These are phyloP conservation scores for Perca flavescens DNA, from an alignment of 2,113 vertebrate species.

Conservation along the genomic window DNA sequence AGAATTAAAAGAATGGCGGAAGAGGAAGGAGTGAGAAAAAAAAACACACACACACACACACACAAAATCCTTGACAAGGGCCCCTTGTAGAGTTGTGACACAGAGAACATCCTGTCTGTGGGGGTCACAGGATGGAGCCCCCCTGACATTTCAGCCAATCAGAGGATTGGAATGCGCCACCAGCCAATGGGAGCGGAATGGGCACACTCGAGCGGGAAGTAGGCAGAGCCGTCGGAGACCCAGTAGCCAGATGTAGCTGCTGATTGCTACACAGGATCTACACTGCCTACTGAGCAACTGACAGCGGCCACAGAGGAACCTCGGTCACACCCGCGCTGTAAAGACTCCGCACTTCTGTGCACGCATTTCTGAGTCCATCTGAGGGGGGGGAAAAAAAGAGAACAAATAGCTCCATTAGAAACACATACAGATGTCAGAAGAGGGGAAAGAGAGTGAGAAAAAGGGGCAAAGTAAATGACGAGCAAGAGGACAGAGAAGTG, in stretches of 20 bases:
- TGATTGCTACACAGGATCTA: slow-evolving; percentile 99
- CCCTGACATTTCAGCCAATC: slow-evolving; percentile 68
- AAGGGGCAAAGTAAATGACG: not conserved
- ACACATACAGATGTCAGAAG: not conserved
- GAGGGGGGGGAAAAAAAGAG: slow-evolving; percentile 20
- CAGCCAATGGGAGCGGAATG: slow-evolving; percentile 67
- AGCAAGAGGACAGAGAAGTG: not conserved
- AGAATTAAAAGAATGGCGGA: slow-evolving; percentile 48
- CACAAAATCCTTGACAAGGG: slow-evolving; percentile 68
- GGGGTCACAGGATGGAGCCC: slow-evolving; percentile 78
- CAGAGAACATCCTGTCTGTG: slow-evolving; percentile 78
- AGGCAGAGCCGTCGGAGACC: slow-evolving; percentile 93
- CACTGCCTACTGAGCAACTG: slow-evolving; percentile 99
- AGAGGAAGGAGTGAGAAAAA: slow-evolving; percentile 50
- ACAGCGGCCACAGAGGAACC: slow-evolving; percentile 65
- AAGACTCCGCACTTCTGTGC: not conserved
- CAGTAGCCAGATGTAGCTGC: slow-evolving; percentile 99
- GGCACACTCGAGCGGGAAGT: slow-evolving; percentile 76
- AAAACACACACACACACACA: slow-evolving; percentile 16
- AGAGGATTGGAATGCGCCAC: slow-evolving; percentile 72
- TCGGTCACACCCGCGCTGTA: slow-evolving; percentile 11
- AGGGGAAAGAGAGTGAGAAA: not conserved
- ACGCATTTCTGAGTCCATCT: slow-evolving; percentile 26
- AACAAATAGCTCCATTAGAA: slow-evolving; percentile 27
- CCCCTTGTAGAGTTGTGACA: slow-evolving; percentile 75